Percentiles rank a stretch among this genome's conserved stretches.
phyloP scores from a whole-genome alignment of 2,888 invertebrate genomes.

The Erebia palarica region DNA sequence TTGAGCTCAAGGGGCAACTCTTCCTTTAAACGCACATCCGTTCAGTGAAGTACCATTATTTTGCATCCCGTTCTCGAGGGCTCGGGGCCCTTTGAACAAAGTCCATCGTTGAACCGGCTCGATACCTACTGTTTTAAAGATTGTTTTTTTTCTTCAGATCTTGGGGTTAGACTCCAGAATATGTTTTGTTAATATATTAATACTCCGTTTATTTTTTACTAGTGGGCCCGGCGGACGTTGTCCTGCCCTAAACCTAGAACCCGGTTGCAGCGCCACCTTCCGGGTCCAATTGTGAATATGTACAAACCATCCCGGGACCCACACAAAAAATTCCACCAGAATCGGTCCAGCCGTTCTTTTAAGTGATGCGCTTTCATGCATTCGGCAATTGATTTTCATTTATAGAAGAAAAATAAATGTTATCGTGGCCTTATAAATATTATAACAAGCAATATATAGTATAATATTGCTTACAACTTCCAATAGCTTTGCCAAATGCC shows the following conservation, averaged over 20 bases:
- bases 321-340: too few species aligned
- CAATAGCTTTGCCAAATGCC: background rate
- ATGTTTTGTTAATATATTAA: too few species aligned
- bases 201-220: background rate
- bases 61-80: background rate
- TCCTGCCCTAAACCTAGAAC: too few species aligned
- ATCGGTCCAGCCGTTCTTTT: too few species aligned
- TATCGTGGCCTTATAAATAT: background rate
- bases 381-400: too few species aligned
- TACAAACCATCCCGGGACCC: too few species aligned
- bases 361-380: background rate
- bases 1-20: background rate
- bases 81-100: background rate
- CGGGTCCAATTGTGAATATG: too few species aligned
- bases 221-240: too few species aligned
- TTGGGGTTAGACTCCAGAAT: background rate
- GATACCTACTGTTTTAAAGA: too few species aligned
- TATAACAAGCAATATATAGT: background rate
- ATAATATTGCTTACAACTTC: background rate
- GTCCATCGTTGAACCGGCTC: constrained; percentile 1
- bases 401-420: too few species aligned
- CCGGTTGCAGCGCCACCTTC: too few species aligned
- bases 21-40: constrained; percentile 1
- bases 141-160: background rate
- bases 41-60: background rate